Percentiles rank a stretch among this genome's conserved stretches.
These are phyloP conservation scores for Argya squamiceps DNA, from an alignment of 2,797 vertebrate species.

Conservation along the genomic window DNA sequence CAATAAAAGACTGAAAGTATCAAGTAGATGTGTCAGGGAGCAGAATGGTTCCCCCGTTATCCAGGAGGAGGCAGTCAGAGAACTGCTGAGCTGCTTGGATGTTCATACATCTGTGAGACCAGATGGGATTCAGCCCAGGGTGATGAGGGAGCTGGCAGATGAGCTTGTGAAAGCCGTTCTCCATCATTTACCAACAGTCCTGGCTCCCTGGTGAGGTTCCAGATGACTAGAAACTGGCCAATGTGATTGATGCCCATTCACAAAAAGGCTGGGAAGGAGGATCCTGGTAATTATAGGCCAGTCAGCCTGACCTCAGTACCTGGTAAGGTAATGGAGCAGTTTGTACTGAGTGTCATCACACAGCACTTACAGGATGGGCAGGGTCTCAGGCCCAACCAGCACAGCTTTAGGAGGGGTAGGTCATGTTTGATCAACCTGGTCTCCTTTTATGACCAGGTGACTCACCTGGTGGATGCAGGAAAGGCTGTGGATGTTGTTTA, in stretches of 20 bases:
- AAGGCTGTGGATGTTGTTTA: no score
- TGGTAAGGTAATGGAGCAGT: neutral
- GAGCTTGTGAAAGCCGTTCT: fast-evolving
- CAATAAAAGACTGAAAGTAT: neutral
- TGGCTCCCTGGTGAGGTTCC: neutral
- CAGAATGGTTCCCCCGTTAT: no score
- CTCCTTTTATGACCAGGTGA: no score
- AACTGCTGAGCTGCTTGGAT: no score
- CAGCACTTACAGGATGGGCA: neutral
- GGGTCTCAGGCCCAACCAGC: no score
- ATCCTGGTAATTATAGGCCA: neutral
- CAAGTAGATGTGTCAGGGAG: neutral
- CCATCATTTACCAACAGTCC: neutral
- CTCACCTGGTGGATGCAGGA: no score
- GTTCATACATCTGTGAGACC: no score
- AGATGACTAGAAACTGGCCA: neutral
- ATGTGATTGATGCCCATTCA: neutral
- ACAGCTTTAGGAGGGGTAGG: no score
- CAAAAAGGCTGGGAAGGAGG: neutral
- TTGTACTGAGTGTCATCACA: neutral
- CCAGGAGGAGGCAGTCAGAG: no score
- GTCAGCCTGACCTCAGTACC: neutral
- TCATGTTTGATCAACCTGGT: no score
- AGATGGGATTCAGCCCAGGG: neutral
- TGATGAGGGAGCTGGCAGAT: neutral